These are phyloP conservation scores for Loriculus beryllinus DNA, from an alignment of 2,797 vertebrate genomes.

Conservation along the genomic window DNA sequence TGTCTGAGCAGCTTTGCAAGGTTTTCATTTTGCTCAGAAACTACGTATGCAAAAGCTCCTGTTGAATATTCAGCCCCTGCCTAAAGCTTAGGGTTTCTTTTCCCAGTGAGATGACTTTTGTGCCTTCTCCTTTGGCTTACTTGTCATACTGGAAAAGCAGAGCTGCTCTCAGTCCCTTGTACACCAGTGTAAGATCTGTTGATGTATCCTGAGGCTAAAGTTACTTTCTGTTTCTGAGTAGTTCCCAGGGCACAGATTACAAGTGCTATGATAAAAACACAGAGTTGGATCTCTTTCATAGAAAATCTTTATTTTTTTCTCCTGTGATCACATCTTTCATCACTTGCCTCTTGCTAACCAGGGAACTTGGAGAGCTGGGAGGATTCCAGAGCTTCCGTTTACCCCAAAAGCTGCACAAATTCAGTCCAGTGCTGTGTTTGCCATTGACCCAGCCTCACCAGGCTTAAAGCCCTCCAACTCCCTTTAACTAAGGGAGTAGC, in stretches of 20 bases:
- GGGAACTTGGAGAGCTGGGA: neutral
- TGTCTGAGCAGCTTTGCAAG: neutral
- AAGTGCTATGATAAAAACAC: neutral
- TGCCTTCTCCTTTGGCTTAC: neutral
- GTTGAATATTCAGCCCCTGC: neutral
- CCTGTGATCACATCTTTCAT: conserved; percentile 11
- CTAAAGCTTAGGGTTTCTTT: neutral
- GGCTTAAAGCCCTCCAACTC: neutral
- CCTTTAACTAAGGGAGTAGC: neutral
- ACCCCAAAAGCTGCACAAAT: neutral
- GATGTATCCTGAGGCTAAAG: conserved; percentile 22
- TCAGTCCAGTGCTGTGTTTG: neutral
- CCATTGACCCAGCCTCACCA: neutral
- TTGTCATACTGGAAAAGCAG: neutral
- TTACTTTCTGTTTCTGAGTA: neutral
- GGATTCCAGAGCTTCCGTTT: neutral
- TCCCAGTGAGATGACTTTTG: neutral
- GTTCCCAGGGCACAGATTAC: conserved; percentile 31
- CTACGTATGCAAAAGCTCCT: neutral
- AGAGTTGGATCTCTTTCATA: neutral
- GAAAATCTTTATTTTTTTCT: neutral
- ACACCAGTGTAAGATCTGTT: neutral
- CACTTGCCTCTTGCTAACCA: neutral
- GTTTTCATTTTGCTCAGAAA: neutral
- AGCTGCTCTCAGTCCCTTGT: neutral